Evolutionary conservation across 2,113 vertebrate genomes (phyloP).

Genomic region (Pachyramphus minor): DNA sequence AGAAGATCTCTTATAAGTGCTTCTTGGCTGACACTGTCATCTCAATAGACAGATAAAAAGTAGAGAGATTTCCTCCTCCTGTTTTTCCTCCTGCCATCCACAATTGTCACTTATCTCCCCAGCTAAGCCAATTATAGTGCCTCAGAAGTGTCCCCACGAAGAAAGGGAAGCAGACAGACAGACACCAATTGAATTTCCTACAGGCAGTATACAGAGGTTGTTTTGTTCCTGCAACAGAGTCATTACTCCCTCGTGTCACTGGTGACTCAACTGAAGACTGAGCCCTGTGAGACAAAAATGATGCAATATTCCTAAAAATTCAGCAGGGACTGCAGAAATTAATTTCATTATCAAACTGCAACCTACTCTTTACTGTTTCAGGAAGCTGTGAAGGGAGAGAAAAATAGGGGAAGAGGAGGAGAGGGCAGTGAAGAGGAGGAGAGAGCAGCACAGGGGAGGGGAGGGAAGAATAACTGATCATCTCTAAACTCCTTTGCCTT

Average conservation of each 20-base stretch:
- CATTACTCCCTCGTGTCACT: background rate
- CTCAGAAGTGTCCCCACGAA: background rate
- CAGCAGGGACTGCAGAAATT: background rate
- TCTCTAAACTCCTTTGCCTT: background rate
- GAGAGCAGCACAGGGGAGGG: background rate
- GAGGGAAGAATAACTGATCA: background rate
- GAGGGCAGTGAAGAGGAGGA: background rate
- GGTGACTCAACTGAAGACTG: background rate
- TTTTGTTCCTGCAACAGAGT: conserved; percentile 9
- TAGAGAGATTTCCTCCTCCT: background rate
- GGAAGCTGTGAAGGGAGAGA: background rate
- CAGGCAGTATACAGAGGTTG: background rate
- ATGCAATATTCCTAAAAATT: conserved; percentile 15
- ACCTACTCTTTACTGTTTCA: background rate
- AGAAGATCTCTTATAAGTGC: conserved; percentile 2
- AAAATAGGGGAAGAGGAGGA: background rate
- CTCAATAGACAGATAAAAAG: conserved; percentile 16
- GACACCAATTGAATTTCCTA: conserved; percentile 55
- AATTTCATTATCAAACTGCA: background rate
- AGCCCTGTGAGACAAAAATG: background rate
- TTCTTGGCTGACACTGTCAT: conserved; percentile 4
- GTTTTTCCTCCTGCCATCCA: conserved; percentile 6
- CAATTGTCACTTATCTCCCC: conserved; percentile 15
- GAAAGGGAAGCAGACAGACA: conserved; percentile 35
- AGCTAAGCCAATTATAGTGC: conserved; percentile 27